These are phyloP conservation scores for Cichladusa arquata DNA, from an alignment of 2,113 vertebrate species.

Conservation along the genomic window DNA sequence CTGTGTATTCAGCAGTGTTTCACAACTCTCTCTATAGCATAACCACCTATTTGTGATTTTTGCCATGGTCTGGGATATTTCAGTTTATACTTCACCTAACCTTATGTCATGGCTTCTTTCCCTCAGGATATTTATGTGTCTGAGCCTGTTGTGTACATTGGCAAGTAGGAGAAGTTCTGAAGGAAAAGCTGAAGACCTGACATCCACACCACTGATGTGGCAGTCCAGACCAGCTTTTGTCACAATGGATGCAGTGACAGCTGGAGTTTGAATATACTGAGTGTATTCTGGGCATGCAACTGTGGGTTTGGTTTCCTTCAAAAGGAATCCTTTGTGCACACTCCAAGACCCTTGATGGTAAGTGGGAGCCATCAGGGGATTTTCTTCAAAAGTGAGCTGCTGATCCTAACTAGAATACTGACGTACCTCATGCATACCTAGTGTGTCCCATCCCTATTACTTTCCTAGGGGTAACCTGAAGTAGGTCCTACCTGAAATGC, in stretches of 20 bases:
- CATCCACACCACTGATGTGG: background rate
- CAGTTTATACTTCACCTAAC: background rate
- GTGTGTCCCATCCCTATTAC: no score
- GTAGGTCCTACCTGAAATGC: background rate
- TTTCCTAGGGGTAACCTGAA: background rate
- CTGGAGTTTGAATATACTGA: background rate
- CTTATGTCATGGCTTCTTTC: background rate
- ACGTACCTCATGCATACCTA: background rate
- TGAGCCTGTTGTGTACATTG: background rate
- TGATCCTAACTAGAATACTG: background rate
- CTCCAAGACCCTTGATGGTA: background rate
- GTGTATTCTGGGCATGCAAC: background rate
- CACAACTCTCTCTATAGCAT: background rate
- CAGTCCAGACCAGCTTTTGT: background rate
- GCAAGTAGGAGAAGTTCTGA: background rate
- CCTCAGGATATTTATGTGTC: background rate
- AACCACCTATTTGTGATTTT: background rate
- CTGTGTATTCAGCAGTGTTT: background rate
- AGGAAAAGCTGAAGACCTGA: background rate
- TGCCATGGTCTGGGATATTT: background rate
- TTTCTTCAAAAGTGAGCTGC: background rate
- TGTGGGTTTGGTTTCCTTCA: background rate
- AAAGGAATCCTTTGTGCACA: background rate
- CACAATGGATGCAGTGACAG: background rate
- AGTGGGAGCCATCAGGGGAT: background rate